Percentiles rank a stretch among this genome's conserved stretches.
Evolutionary conservation across 92 coral and sea anemone genomes (phyloP).

Genomic region (Phenganax subtilis): DNA sequence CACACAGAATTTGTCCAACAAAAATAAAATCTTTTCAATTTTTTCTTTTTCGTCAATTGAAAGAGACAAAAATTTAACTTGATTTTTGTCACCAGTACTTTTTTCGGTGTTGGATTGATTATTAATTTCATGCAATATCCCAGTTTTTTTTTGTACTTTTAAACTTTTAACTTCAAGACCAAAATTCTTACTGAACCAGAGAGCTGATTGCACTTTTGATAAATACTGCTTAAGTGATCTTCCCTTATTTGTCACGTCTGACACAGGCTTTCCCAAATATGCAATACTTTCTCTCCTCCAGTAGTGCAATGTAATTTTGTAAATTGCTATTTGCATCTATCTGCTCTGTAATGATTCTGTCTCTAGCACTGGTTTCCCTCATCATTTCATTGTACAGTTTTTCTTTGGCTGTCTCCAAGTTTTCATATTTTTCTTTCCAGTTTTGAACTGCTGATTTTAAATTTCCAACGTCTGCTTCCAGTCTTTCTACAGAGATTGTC

Average conservation of each 20-base stretch:
- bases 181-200: not conserved
- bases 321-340: not conserved
- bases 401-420: not conserved
- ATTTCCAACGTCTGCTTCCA: not conserved
- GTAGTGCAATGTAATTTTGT: not conserved
- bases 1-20: not conserved
- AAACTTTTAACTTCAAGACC: conserved; percentile 1
- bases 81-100: too few species aligned
- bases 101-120: not conserved
- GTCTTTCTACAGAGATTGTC: not conserved
- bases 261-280: not conserved
- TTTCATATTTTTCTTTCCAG: not conserved
- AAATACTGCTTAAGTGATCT: not conserved
- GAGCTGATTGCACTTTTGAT: not conserved
- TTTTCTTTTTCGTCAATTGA: too few species aligned
- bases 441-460: not conserved
- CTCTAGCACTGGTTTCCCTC: not conserved
- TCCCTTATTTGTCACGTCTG: not conserved
- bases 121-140: not conserved
- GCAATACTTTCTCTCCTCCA: not conserved
- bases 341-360: not conserved
- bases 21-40: not conserved
- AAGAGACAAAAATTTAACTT: too few species aligned
- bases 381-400: not conserved
- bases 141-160: not conserved